Conservation (phyloP, 2,113 vertebrate species). For the Tetrax tetrax region DNA sequence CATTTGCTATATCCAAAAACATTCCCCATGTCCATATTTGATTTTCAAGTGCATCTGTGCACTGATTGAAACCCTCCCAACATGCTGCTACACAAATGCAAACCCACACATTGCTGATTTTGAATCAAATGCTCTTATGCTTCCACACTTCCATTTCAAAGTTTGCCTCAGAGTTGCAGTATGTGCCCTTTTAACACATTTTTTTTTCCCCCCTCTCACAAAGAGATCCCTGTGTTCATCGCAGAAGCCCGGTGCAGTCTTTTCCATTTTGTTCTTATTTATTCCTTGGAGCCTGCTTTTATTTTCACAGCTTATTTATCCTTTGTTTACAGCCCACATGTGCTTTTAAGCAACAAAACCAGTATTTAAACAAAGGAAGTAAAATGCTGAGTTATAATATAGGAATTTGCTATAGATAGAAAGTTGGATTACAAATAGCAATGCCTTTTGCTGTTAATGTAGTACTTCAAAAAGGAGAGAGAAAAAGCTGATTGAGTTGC, state of each 20-base stretch:
- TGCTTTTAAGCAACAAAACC: slow-evolving; percentile 72
- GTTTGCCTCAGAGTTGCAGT: slow-evolving; percentile 74
- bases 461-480: not conserved
- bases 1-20: slow-evolving; percentile 82
- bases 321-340: slow-evolving; percentile 66
- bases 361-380: slow-evolving; percentile 65
- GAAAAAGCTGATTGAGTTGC: slow-evolving; percentile 25
- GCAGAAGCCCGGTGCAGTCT: slow-evolving; percentile 43
- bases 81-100: slow-evolving; percentile 79
- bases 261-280: slow-evolving; percentile 61
- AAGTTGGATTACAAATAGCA: slow-evolving; percentile 55
- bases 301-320: slow-evolving; percentile 53
- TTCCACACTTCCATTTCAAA: slow-evolving; percentile 72
- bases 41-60: slow-evolving; percentile 85
- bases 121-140: slow-evolving; percentile 75
- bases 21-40: slow-evolving; percentile 81
- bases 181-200: slow-evolving; percentile 67
- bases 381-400: slow-evolving; percentile 58
- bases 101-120: slow-evolving; percentile 79
- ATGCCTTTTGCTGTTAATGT: slow-evolving; percentile 11
- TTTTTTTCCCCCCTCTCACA: not conserved
- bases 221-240: slow-evolving; percentile 66
- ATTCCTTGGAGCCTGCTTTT: slow-evolving; percentile 64
- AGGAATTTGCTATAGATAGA: slow-evolving; percentile 58
- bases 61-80: slow-evolving; percentile 80